Conservation (phyloP, 1,140 invertebrate genomes). For the Drosophila kohkoa region DNA sequence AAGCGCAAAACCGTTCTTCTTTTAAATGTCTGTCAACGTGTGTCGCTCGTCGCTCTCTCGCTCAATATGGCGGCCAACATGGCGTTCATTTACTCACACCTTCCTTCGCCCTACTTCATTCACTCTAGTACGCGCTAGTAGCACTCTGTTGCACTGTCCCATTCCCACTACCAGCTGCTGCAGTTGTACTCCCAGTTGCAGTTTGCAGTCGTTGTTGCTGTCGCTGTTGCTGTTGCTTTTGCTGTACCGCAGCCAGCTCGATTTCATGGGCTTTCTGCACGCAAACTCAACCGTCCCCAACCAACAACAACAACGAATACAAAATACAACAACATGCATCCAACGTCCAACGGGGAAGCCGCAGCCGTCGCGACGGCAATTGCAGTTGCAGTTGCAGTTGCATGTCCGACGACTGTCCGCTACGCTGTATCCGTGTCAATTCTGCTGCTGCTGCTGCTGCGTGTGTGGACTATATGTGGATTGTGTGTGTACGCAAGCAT, state of each 20-base stretch:
- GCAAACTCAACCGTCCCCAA: conserved; percentile 52
- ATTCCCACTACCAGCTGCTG: conserved; percentile 8
- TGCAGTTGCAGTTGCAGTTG: conserved; percentile 45
- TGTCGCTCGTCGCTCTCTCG: conserved; percentile 51
- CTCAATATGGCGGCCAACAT: conserved; percentile 82
- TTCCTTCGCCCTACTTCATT: conserved; percentile 19
- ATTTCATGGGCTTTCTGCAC: conserved; percentile 78
- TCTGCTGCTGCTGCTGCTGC: conserved; percentile 21
- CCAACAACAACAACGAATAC: conserved; percentile 9
- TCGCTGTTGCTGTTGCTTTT: conserved; percentile 10
- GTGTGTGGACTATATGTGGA: conserved; percentile 38
- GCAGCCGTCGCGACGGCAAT: conserved; percentile 64
- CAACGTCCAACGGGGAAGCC: conserved; percentile 67
- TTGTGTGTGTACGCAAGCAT: conserved; percentile 37
- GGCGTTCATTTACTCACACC: conserved; percentile 80
- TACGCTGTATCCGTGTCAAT: conserved; percentile 38
- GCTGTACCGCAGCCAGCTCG: conserved; percentile 42
- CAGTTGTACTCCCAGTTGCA: conserved; percentile 11
- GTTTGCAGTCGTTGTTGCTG: neutral
- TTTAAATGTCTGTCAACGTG: conserved; percentile 77
- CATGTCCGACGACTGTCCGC: conserved; percentile 44
- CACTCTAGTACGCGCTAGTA: conserved; percentile 30
- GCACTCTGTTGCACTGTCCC: conserved; percentile 35
- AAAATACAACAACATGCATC: conserved; percentile 11
- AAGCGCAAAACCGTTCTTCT: conserved; percentile 71